Percentiles rank a stretch among this genome's conserved stretches.
Evolutionary conservation across 2,113 vertebrate genomes (phyloP).

Genomic region (Xerus inauris): DNA sequence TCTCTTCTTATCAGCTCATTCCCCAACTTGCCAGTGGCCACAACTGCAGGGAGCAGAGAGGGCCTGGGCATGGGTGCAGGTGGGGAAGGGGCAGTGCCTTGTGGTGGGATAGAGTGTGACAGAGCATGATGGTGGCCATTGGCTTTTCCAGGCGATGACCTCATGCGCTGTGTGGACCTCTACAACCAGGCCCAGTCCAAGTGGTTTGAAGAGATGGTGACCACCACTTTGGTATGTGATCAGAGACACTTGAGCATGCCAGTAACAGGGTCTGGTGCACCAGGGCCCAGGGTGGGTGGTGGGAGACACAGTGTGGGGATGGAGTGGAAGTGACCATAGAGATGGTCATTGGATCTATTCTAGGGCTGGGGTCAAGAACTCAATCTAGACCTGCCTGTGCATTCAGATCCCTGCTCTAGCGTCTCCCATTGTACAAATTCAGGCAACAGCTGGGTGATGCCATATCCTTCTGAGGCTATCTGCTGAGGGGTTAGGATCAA

Average conservation of each 20-base stretch:
- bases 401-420: not conserved
- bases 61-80: rapidly evolving
- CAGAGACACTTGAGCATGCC: rapidly evolving
- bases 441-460: not conserved
- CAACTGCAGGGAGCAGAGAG: not conserved
- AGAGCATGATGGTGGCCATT: not conserved
- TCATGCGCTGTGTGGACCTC: conserved; percentile 98
- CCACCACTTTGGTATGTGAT: conserved; percentile 94
- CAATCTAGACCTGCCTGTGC: not conserved
- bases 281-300: not conserved
- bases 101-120: not conserved
- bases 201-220: conserved; percentile 99
- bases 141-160: conserved; percentile 92
- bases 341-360: not conserved
- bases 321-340: rapidly evolving
- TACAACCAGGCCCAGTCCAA: conserved; percentile 99
- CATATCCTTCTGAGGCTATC: not conserved
- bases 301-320: rapidly evolving
- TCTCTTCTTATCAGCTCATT: not conserved
- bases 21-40: not conserved
- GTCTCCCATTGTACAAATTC: not conserved
- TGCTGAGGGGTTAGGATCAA: not conserved
- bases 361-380: not conserved
- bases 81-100: not conserved
- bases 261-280: rapidly evolving